These are phyloP conservation scores for Cryptoleucopteryx plumbea DNA, from an alignment of 2,113 vertebrate species.

Conservation along the genomic window DNA sequence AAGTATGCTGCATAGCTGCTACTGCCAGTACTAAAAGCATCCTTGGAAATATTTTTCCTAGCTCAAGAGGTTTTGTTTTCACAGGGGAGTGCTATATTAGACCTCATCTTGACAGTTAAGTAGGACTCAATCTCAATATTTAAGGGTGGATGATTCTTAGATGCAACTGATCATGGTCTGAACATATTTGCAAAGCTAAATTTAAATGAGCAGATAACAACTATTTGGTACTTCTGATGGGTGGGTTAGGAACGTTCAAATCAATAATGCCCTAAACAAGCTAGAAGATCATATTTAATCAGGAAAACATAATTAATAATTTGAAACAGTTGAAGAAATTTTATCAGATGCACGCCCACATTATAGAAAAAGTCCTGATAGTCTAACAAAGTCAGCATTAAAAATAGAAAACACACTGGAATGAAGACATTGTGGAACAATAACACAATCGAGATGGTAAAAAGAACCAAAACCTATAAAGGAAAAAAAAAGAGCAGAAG, in stretches of 20 bases:
- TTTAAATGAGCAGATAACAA: neutral
- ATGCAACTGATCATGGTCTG: neutral
- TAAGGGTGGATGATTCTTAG: neutral
- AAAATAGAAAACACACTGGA: neutral
- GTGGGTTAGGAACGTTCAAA: neutral
- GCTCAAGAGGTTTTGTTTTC: neutral
- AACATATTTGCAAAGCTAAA: neutral
- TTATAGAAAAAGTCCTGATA: neutral
- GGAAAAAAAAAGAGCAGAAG: neutral
- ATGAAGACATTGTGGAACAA: neutral
- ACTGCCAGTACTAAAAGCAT: neutral
- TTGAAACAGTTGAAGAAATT: neutral
- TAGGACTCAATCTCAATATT: neutral
- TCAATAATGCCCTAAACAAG: neutral
- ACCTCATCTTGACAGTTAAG: neutral
- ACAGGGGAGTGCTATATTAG: neutral
- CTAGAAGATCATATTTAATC: neutral
- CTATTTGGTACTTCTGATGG: neutral
- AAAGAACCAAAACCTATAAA: neutral
- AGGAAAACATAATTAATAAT: neutral
- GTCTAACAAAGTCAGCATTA: neutral
- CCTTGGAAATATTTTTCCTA: neutral
- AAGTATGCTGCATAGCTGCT: neutral
- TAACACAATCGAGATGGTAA: neutral
- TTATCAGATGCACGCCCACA: neutral